Evolutionary conservation across 2,888 invertebrate genomes (phyloP).

Genomic region (Rotaria sp.): DNA sequence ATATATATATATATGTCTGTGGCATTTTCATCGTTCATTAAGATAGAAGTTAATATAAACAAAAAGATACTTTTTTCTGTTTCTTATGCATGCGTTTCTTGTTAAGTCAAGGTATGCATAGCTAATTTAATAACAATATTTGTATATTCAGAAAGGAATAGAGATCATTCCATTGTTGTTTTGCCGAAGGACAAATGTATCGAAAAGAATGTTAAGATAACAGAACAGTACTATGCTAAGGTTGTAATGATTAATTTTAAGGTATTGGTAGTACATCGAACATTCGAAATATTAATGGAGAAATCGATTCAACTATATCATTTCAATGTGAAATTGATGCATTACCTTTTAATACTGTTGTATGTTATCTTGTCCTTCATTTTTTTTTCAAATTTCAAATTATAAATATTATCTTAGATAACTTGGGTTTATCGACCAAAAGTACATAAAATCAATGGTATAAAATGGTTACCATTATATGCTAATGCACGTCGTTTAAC

Average conservation of each 20-base stretch:
- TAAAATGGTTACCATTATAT: slow-evolving; percentile 26
- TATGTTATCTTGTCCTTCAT: neutral
- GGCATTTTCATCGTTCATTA: neutral
- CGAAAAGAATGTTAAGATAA: neutral
- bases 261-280: neutral
- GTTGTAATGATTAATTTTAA: neutral
- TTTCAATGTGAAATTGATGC: neutral
- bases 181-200: neutral
- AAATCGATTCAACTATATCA: neutral
- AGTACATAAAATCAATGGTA: neutral
- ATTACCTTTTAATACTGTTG: neutral
- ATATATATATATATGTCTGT: neutral
- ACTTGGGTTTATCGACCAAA: slow-evolving; percentile 11
- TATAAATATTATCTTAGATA: neutral
- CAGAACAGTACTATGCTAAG: neutral
- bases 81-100: neutral
- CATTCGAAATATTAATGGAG: neutral
- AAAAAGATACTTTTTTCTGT: neutral
- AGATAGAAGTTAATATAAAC: neutral
- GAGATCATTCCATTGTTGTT: neutral
- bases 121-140: neutral
- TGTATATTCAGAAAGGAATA: neutral
- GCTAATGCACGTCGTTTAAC: slow-evolving; percentile 26
- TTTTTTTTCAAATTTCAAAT: no score
- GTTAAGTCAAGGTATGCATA: neutral